A percentile compares a stretch with the other conserved stretches of the same genome.
Evolutionary conservation across 1,140 invertebrate genomes (phyloP).

Genomic region (Leptinotarsa lineolata): DNA sequence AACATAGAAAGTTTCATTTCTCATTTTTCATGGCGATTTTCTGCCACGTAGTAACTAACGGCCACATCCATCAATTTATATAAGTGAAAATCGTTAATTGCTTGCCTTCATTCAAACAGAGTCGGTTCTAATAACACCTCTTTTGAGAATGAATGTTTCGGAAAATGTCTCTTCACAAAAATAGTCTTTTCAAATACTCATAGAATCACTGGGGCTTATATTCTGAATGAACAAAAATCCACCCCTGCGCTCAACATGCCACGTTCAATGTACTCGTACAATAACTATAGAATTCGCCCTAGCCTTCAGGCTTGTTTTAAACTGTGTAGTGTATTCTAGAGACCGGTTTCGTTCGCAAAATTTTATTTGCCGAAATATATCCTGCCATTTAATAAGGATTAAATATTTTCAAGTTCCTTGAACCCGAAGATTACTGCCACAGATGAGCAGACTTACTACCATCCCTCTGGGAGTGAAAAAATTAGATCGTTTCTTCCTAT

Average conservation of each 20-base stretch:
- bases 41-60: too few species aligned
- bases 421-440: background rate
- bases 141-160: too few species aligned
- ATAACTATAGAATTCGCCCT: constrained; percentile 30
- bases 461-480: too few species aligned
- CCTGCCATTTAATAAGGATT: constrained; percentile 2
- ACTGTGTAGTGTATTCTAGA: constrained; percentile 13
- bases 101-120: too few species aligned
- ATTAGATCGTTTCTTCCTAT: too few species aligned
- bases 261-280: constrained; percentile 27
- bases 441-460: too few species aligned
- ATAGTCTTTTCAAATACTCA: background rate
- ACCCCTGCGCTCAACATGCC: background rate
- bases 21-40: too few species aligned
- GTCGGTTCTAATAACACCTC: too few species aligned
- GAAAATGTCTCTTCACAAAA: too few species aligned
- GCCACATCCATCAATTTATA: too few species aligned
- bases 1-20: too few species aligned
- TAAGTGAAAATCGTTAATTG: too few species aligned
- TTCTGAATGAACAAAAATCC: constrained; percentile 1
- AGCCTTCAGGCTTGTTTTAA: constrained; percentile 13
- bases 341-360: constrained; percentile 28
- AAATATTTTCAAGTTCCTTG: background rate
- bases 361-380: constrained; percentile 22
- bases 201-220: background rate